Conservation (phyloP, 1,140 invertebrate genomes). For the Geopemphigus sp. region DNA sequence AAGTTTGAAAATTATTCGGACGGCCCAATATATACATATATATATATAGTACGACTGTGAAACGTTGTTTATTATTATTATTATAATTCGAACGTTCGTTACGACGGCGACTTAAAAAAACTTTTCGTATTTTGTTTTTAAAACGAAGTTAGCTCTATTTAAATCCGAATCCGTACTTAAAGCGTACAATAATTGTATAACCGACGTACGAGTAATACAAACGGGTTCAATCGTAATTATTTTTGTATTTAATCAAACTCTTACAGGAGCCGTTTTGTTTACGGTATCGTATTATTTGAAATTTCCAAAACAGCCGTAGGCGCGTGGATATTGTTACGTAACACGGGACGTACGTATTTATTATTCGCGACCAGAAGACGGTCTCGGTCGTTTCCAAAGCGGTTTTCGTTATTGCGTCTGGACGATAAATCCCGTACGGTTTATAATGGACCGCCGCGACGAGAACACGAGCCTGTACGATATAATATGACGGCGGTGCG, state of each 20-base stretch:
- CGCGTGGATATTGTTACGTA: too few relatives aligned
- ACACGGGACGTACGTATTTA: too few relatives aligned
- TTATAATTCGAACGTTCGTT: neutral
- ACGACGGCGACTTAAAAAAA: neutral
- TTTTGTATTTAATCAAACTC: too few relatives aligned
- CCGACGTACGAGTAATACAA: too few relatives aligned
- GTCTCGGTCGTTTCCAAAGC: neutral
- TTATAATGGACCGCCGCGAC: neutral
- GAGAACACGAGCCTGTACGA: conserved; percentile 10
- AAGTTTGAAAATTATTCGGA: conserved; percentile 23
- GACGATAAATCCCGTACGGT: conserved; percentile 3
- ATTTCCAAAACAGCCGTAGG: too few relatives aligned
- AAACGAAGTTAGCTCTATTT: neutral
- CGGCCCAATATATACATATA: neutral
- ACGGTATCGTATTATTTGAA: too few relatives aligned
- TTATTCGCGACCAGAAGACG: too few relatives aligned
- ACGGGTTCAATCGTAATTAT: too few relatives aligned
- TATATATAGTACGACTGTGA: neutral
- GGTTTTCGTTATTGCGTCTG: neutral
- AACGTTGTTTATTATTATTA: neutral
- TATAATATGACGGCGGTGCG: neutral
- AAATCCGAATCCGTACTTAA: neutral
- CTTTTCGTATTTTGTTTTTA: neutral
- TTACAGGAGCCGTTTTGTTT: too few relatives aligned
- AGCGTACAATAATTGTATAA: neutral